Conservation (phyloP, 37 sponge, comb jelly and placozoan genomes). For the Tethya wilhelma region DNA sequence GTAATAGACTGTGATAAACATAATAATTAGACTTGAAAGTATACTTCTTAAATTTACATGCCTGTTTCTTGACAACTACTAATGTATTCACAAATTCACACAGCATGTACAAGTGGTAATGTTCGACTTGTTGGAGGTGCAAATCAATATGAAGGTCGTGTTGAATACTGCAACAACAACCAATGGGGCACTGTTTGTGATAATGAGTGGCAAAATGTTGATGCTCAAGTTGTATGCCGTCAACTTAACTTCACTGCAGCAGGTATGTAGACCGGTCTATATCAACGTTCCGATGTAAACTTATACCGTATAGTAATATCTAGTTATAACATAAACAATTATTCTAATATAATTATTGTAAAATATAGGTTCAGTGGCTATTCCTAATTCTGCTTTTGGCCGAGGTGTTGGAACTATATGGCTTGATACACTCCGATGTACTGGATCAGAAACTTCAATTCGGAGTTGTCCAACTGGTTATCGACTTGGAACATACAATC, state of each 20-base stretch:
- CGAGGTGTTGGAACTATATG: constrained; percentile 33
- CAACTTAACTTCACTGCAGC: constrained; percentile 24
- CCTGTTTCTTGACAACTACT: background rate
- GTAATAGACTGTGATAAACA: too few relatives aligned
- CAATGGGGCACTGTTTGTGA: constrained; percentile 3
- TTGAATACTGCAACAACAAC: background rate
- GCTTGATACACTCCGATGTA: constrained; percentile 28
- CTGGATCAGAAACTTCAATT: constrained; percentile 29
- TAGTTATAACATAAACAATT: too few relatives aligned
- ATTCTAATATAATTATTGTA: too few relatives aligned
- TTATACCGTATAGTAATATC: background rate
- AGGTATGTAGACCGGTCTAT: too few relatives aligned
- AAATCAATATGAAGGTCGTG: background rate
- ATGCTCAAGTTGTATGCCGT: constrained; percentile 24
- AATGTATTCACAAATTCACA: background rate
- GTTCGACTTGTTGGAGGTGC: background rate
- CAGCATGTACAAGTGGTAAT: background rate
- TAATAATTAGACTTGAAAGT: too few relatives aligned
- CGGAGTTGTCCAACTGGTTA: constrained; percentile 1
- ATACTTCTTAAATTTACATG: too few relatives aligned
- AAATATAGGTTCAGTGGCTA: constrained; percentile 3
- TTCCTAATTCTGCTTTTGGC: constrained; percentile 8
- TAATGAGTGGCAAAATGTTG: background rate
- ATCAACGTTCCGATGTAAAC: background rate
- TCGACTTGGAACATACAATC: constrained; percentile 7